A percentile compares a stretch with the other conserved stretches of the same genome.
phyloP scores from a whole-genome alignment of 2,888 invertebrate genomes.

The Trissoscelio sp. region DNA sequence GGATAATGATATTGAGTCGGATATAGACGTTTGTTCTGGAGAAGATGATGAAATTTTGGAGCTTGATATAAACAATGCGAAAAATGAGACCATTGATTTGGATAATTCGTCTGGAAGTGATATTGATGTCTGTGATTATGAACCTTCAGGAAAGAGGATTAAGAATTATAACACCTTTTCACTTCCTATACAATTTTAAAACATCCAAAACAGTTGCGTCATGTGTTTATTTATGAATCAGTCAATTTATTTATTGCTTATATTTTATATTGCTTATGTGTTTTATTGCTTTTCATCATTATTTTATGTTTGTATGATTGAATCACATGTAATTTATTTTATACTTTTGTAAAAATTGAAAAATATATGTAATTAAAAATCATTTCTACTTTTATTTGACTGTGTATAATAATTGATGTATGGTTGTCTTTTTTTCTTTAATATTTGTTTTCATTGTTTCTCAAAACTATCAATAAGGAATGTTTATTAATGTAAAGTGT shows the following conservation, averaged over 20 bases:
- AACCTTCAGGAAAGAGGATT: constrained; percentile 71
- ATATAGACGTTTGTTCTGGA: constrained; percentile 75
- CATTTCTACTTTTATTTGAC: no score
- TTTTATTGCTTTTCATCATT: background rate
- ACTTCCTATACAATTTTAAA: constrained; percentile 55
- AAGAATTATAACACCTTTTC: constrained; percentile 68
- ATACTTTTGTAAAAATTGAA: constrained; percentile 1
- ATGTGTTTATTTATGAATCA: background rate
- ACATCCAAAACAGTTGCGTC: background rate
- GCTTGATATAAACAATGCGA: constrained; percentile 68
- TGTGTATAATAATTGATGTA: no score
- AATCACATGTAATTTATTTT: constrained; percentile 1
- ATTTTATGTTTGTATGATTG: background rate
- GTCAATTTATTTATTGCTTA: background rate
- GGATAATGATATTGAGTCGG: constrained; percentile 73
- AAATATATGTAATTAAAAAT: background rate
- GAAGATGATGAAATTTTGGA: constrained; percentile 75
- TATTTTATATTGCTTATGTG: no score
- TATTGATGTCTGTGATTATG: constrained; percentile 75
- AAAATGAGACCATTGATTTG: constrained; percentile 70
- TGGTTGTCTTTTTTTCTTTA: no score
- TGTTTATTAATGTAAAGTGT: no score
- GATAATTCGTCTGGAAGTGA: constrained; percentile 74
- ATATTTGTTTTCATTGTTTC: no score
- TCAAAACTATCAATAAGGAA: no score